A percentile compares a stretch with the other conserved stretches of the same genome.
Evolutionary conservation across 37 sponge, comb jelly and placozoan genomes (phyloP).

Genomic region (Mnemiopsis leidyi): DNA sequence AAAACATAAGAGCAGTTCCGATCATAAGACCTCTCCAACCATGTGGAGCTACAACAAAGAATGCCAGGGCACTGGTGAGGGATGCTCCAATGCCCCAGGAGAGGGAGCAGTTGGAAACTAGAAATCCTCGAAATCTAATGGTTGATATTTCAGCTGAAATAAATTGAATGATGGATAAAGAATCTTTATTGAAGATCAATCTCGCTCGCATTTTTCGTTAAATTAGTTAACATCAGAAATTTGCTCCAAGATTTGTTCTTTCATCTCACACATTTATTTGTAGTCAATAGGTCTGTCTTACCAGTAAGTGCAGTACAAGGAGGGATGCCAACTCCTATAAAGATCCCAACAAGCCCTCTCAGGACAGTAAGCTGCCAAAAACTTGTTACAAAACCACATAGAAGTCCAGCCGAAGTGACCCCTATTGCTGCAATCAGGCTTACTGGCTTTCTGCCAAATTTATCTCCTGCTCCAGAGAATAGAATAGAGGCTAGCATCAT

Average conservation of each 20-base stretch:
- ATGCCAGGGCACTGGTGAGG: background rate
- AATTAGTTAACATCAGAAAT: too few species aligned
- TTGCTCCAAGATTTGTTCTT: too few species aligned
- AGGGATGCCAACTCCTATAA: background rate
- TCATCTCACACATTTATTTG: too few species aligned
- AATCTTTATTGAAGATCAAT: too few species aligned
- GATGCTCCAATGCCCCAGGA: conserved; percentile 8
- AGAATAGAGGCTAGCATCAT: background rate
- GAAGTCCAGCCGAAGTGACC: background rate
- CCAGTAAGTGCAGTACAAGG: background rate
- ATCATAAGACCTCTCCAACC: conserved; percentile 40
- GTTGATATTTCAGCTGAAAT: conserved; percentile 1
- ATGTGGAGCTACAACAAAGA: background rate
- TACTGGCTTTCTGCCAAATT: background rate
- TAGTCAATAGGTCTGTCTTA: too few species aligned
- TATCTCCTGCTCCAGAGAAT: background rate
- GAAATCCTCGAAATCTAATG: background rate
- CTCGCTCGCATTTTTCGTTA: too few species aligned
- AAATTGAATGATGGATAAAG: background rate
- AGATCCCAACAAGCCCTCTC: background rate
- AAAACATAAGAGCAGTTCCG: background rate
- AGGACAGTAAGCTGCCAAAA: background rate
- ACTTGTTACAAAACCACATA: background rate
- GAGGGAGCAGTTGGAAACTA: background rate
- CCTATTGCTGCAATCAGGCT: background rate